Percentiles rank a stretch among this genome's conserved stretches.
These are phyloP conservation scores for Eupelmus urozonus DNA, from an alignment of 2,888 invertebrate genomes.

Conservation along the genomic window DNA sequence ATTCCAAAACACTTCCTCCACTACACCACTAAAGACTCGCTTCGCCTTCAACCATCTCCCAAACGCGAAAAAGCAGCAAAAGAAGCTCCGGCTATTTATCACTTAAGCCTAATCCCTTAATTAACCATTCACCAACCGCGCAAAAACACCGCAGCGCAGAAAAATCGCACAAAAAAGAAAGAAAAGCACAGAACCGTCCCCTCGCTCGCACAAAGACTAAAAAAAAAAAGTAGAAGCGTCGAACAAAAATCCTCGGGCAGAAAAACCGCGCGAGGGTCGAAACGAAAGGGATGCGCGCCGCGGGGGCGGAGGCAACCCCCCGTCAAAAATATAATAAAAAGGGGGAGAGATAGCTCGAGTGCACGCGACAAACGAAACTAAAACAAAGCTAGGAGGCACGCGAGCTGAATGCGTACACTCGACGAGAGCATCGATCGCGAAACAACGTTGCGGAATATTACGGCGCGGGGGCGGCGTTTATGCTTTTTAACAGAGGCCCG, in stretches of 20 bases:
- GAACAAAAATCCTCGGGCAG: background rate
- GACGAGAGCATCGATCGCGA: background rate
- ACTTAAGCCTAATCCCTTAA: background rate
- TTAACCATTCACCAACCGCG: background rate
- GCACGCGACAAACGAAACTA: constrained; percentile 48
- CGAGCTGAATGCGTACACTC: background rate
- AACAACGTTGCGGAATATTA: background rate
- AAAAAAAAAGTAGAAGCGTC: background rate
- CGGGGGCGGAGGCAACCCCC: too few relatives aligned
- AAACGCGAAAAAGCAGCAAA: background rate
- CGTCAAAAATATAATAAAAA: background rate
- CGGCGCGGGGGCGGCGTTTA: background rate
- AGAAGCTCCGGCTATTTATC: background rate
- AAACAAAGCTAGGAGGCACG: constrained; percentile 30
- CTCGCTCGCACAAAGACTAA: background rate
- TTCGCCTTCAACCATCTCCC: too few relatives aligned
- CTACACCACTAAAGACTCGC: too few relatives aligned
- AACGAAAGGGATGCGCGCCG: background rate
- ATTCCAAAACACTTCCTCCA: too few relatives aligned
- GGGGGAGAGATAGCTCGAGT: constrained; percentile 19
- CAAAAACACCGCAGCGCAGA: background rate
- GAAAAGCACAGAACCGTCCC: background rate
- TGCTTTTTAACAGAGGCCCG: constrained; percentile 1
- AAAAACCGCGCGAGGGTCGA: background rate
- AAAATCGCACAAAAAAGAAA: background rate